phyloP scores from a whole-genome alignment of 1,140 invertebrate genomes.

The Drosophila ficusphila region DNA sequence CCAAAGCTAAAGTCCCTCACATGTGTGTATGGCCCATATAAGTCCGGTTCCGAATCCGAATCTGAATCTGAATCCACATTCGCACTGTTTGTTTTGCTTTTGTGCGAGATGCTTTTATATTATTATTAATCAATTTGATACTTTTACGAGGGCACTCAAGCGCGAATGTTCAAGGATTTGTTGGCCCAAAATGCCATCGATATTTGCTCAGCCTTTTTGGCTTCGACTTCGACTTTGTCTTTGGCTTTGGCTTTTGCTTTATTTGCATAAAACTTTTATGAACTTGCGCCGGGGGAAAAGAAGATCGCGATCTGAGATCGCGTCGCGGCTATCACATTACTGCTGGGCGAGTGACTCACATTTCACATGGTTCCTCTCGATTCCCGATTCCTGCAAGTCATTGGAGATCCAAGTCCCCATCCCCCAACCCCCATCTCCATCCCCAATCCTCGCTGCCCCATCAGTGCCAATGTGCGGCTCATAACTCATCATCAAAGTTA shows the following conservation, averaged over 20 bases:
- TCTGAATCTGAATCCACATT: constrained; percentile 29
- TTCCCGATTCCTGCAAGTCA: constrained; percentile 75
- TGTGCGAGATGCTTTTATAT: constrained; percentile 68
- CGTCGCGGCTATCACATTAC: constrained; percentile 71
- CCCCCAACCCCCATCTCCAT: not conserved
- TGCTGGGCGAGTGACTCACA: constrained; percentile 70
- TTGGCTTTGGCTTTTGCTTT: constrained; percentile 48
- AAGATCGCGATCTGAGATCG: constrained; percentile 52
- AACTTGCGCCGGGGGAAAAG: constrained; percentile 50
- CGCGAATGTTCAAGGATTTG: constrained; percentile 79
- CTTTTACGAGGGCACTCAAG: constrained; percentile 82
- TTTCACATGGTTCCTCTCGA: constrained; percentile 65
- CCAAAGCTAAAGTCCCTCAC: constrained; percentile 31
- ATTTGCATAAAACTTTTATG: constrained; percentile 80
- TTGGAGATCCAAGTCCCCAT: constrained; percentile 7
- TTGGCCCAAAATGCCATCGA: constrained; percentile 44
- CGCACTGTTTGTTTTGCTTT: constrained; percentile 65
- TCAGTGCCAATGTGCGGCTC: constrained; percentile 81
- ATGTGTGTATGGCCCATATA: not conserved
- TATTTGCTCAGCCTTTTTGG: constrained; percentile 20
- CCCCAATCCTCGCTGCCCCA: constrained; percentile 25
- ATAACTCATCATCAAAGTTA: constrained; percentile 83
- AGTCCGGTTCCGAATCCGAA: no score
- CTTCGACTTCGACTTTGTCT: not conserved
- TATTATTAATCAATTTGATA: constrained; percentile 84